These are phyloP conservation scores for Cheilosia impressa DNA, from an alignment of 2,888 invertebrate genomes.

Conservation along the genomic window DNA sequence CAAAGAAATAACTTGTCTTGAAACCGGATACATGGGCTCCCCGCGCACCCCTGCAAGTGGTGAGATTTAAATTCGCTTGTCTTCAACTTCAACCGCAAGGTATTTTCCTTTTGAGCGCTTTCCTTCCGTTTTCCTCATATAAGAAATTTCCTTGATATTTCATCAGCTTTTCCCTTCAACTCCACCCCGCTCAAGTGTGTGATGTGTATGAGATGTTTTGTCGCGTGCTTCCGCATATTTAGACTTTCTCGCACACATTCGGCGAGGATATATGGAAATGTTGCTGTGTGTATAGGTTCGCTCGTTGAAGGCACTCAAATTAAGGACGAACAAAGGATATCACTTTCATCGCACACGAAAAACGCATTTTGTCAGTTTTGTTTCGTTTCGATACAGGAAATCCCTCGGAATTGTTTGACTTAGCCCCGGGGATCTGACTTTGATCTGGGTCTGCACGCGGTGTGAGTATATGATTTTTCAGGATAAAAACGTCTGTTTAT, in stretches of 20 bases:
- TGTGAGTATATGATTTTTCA: slow-evolving; percentile 33
- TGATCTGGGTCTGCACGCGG: slow-evolving; percentile 67
- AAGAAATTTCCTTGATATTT: slow-evolving; percentile 37
- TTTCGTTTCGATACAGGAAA: slow-evolving; percentile 47
- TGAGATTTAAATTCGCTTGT: slow-evolving; percentile 67
- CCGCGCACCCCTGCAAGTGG: slow-evolving; percentile 35
- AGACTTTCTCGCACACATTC: slow-evolving; percentile 21
- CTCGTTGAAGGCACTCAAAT: slow-evolving; percentile 43
- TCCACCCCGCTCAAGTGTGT: not conserved
- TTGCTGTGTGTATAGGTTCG: slow-evolving; percentile 6
- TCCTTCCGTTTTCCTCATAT: slow-evolving; percentile 2
- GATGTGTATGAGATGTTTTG: slow-evolving; percentile 43
- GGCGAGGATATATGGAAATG: not conserved
- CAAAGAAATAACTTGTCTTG: slow-evolving; percentile 59
- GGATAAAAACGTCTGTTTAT: slow-evolving; percentile 2
- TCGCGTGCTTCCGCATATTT: slow-evolving; percentile 72
- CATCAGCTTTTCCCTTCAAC: slow-evolving; percentile 28
- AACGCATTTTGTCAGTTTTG: slow-evolving; percentile 52
- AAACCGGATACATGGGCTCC: slow-evolving; percentile 34
- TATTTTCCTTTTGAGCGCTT: slow-evolving; percentile 7
- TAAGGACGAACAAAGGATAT: slow-evolving; percentile 57
- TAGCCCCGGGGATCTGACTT: slow-evolving; percentile 63
- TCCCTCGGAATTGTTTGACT: slow-evolving; percentile 56
- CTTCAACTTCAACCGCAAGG: slow-evolving; percentile 30
- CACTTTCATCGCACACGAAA: slow-evolving; percentile 51